These are phyloP conservation scores for Chrysopa pallens DNA, from an alignment of 1,140 invertebrate genomes.

Conservation along the genomic window DNA sequence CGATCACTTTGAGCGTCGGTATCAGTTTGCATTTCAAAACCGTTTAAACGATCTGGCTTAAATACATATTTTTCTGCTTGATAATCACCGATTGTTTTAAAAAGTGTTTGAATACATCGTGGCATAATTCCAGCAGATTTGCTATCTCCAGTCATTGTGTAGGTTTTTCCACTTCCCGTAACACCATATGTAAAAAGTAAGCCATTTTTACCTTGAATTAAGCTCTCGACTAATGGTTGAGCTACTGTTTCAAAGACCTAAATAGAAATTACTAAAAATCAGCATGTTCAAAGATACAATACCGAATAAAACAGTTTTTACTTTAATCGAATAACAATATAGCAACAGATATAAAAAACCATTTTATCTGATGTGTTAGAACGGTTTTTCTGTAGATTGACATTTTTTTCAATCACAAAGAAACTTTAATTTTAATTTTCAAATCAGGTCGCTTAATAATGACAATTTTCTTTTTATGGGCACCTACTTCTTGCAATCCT, in stretches of 20 bases:
- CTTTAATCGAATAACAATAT: no score
- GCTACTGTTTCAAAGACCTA: conserved; percentile 59
- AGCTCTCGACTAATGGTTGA: conserved; percentile 65
- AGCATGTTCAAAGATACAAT: no score
- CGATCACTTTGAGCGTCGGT: conserved; percentile 73
- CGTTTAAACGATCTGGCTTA: conserved; percentile 83
- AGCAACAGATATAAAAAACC: no score
- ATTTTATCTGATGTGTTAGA: no score
- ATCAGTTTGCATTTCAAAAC: conserved; percentile 78
- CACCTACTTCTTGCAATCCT: no score
- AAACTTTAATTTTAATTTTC: no score
- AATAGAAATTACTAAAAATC: conserved; percentile 2
- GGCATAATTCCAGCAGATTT: conserved; percentile 74
- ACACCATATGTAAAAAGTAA: conserved; percentile 91
- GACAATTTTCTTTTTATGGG: no score
- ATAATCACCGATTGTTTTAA: conserved; percentile 68
- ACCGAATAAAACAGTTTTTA: no score
- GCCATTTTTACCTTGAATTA: conserved; percentile 69
- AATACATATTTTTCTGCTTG: conserved; percentile 74
- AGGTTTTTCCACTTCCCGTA: conserved; percentile 92
- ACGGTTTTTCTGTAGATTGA: no score
- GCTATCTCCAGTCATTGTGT: conserved; percentile 74
- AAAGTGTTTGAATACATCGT: conserved; percentile 75
- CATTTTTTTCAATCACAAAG: no score
- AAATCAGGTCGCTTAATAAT: no score